A percentile compares a stretch with the other conserved stretches of the same genome.
phyloP scores from a whole-genome alignment of 2,113 vertebrate genomes.

The Odontophorus gujanensis region DNA sequence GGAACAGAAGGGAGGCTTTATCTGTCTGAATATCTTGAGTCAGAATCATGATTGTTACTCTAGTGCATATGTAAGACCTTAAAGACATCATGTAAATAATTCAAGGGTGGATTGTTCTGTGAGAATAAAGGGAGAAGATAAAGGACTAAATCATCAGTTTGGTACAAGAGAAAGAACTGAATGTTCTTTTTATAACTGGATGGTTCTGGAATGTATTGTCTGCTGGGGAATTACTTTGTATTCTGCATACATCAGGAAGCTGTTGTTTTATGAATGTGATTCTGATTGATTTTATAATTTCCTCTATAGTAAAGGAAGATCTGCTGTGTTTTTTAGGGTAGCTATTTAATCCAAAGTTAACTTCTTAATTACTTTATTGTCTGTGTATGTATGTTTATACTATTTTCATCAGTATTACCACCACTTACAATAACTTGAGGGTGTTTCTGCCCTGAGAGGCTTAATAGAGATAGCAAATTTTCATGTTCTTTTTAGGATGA shows the following conservation, averaged over 20 bases:
- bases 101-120: not conserved
- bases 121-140: not conserved
- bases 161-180: not conserved
- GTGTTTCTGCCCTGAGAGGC: not conserved
- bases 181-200: not conserved
- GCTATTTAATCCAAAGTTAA: not conserved
- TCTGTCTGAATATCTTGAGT: not conserved
- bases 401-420: not conserved
- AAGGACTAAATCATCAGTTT: not conserved
- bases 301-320: not conserved
- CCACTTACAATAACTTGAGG: not conserved
- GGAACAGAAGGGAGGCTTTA: not conserved
- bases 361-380: not conserved
- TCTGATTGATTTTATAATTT: not conserved
- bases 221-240: not conserved
- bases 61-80: not conserved
- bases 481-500: constrained; percentile 80
- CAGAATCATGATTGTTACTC: not conserved
- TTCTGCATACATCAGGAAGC: not conserved
- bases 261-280: not conserved
- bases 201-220: not conserved
- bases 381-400: not conserved
- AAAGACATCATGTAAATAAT: not conserved
- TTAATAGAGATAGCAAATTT: not conserved
- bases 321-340: not conserved